Evolutionary conservation across 2,113 vertebrate species (phyloP).

Genomic region (Pavo muticus): DNA sequence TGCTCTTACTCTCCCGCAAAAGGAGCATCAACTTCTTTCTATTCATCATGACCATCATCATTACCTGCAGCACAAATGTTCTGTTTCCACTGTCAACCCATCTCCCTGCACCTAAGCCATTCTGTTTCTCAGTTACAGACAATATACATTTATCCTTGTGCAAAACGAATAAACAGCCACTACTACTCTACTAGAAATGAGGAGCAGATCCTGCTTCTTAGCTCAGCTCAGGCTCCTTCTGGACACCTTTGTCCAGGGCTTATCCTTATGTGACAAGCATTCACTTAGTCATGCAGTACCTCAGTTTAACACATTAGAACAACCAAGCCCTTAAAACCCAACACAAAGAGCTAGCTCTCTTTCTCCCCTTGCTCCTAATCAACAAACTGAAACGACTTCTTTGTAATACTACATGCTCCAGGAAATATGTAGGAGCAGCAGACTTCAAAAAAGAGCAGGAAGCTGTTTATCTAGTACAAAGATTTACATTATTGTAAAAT

Average conservation of each 20-base stretch:
- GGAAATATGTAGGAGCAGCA: not conserved
- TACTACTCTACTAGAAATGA: not conserved
- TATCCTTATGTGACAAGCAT: not conserved
- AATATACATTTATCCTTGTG: not conserved
- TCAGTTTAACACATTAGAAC: not conserved
- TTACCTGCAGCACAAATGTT: not conserved
- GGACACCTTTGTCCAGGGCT: not conserved
- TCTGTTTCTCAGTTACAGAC: not conserved
- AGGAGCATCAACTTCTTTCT: not conserved
- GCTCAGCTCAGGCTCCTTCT: not conserved
- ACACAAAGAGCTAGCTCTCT: not conserved
- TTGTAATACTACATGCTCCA: not conserved
- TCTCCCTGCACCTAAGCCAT: not conserved
- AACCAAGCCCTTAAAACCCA: not conserved
- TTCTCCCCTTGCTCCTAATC: not conserved
- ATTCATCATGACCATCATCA: not conserved
- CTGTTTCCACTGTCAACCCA: not conserved
- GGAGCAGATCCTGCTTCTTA: not conserved
- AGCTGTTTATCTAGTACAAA: not conserved
- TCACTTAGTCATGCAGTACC: not conserved
- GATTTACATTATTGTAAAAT: not conserved
- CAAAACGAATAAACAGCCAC: not conserved
- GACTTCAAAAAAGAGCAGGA: not conserved
- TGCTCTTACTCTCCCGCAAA: not conserved
- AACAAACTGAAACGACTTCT: not conserved